phyloP scores from a whole-genome alignment of 2,888 invertebrate genomes.

The Eilema caniola region DNA sequence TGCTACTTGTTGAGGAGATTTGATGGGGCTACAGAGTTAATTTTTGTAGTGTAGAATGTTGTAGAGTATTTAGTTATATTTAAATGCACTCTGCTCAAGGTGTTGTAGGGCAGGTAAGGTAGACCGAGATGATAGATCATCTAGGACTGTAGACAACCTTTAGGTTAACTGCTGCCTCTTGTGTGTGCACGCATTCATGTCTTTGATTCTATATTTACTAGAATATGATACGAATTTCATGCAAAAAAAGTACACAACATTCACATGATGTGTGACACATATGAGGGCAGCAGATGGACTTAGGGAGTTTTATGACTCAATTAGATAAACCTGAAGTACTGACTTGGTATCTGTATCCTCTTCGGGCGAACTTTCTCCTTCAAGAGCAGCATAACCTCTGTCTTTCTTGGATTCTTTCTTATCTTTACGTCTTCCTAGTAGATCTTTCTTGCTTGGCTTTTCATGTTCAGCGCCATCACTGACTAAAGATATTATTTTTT shows the following conservation, averaged over 20 bases:
- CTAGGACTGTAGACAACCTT: too few relatives aligned
- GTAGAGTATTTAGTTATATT: too few relatives aligned
- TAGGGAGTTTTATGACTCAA: not conserved
- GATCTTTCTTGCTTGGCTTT: constrained; percentile 92
- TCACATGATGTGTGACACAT: too few relatives aligned
- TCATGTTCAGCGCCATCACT: constrained; percentile 94
- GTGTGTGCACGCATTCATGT: too few relatives aligned
- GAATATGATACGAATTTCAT: too few relatives aligned
- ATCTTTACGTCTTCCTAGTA: constrained; percentile 93
- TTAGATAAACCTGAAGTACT: constrained; percentile 42
- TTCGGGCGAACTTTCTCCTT: constrained; percentile 97
- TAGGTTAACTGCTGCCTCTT: too few relatives aligned
- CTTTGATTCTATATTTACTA: too few relatives aligned
- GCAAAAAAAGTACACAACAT: too few relatives aligned
- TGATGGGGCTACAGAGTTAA: not conserved
- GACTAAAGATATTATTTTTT: constrained; percentile 79
- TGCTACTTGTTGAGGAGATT: not conserved
- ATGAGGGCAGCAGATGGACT: too few relatives aligned
- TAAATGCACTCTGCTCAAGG: too few relatives aligned
- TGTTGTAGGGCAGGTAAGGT: not conserved
- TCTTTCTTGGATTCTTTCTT: constrained; percentile 94
- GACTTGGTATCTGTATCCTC: constrained; percentile 94
- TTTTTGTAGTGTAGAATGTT: too few relatives aligned
- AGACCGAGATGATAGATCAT: too few relatives aligned
- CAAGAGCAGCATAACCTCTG: constrained; percentile 96